phyloP scores from a whole-genome alignment of 2,113 vertebrate genomes.

The Labeo rohita region DNA sequence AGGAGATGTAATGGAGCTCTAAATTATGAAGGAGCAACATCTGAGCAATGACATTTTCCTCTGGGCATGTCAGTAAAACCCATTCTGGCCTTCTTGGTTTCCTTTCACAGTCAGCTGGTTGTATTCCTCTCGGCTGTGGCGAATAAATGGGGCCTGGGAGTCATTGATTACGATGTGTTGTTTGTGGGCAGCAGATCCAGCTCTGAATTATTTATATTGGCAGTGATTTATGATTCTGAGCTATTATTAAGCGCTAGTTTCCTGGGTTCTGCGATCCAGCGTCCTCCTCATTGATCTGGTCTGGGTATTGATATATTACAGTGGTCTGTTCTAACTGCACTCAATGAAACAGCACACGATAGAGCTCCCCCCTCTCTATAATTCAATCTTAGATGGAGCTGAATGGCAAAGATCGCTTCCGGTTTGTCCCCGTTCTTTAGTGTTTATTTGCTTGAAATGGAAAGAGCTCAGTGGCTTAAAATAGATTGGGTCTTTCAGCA shows the following conservation, averaged over 20 bases:
- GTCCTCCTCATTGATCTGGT: conserved; percentile 70
- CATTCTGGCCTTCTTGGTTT: background rate
- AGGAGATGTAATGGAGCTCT: background rate
- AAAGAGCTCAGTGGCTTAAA: conserved; percentile 16
- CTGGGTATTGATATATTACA: conserved; percentile 62
- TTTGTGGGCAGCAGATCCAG: conserved; percentile 56
- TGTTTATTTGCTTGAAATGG: background rate
- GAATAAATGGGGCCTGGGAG: conserved; percentile 29
- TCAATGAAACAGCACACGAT: background rate
- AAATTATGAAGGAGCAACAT: background rate
- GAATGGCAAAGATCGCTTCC: background rate
- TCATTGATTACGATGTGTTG: conserved; percentile 49
- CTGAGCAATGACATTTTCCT: background rate
- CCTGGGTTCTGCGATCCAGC: conserved; percentile 67
- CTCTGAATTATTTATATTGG: conserved; percentile 60
- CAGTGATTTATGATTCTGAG: conserved; percentile 67
- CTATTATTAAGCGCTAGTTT: conserved; percentile 68
- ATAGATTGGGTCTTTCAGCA: conserved; percentile 10
- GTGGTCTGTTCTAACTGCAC: conserved; percentile 52
- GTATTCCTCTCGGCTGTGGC: background rate
- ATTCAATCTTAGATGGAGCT: conserved; percentile 16
- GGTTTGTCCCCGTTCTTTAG: background rate
- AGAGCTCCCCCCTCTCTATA: background rate
- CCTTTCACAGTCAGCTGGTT: background rate
- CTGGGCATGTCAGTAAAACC: background rate